Evolutionary conservation across 2,888 invertebrate species (phyloP), one percentile per base, ranked within the genome.

Genomic region (Oconnorella tubifera): DNA sequence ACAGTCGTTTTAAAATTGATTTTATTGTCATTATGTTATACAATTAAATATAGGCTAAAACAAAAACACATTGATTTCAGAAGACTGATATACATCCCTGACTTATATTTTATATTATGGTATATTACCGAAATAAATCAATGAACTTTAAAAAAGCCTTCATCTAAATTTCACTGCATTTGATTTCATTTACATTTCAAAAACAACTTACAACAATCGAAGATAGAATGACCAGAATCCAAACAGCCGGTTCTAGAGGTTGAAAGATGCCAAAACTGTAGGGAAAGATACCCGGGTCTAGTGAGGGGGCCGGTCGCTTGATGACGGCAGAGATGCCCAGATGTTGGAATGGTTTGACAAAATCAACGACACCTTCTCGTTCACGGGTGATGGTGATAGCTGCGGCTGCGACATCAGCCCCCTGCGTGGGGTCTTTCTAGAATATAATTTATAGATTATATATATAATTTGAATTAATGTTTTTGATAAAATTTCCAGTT

Each of bases 271-370:
- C 59, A 32, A 69, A 69, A 6, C 32, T 33, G 53, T 28, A 65
- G 1, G 55, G 59, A 59, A 53, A 57, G 55, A 53, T 40, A 25
- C 61, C 40, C 2, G 33, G 3, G 2, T 68, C 56, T 1, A 32
- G 6, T 3, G 50, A 29, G 23, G 25, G 2, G 19, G 27, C 19
- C 0, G 63, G 59, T 40, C 68, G 67, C 56, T 68, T 64, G 14
- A 69, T 33, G 25, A 69, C 25, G n/a, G 66, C 33, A 27, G 55
- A 65, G 2, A 69, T 28, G 4, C 69, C 69, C 2, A 63, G 53
- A 33, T 69, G 53, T 28, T 69, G 67, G 67, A 69, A 70, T 3
- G 66, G 61, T 33, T 69, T 48, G 31, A 68, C 33, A 55, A 70
- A 70, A 56, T 70, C 64, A 2, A 70, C 68, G 19, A 56, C 62